These are phyloP conservation scores for Cheilosia vernalis DNA, from an alignment of 2,888 invertebrate genomes.

Conservation along the genomic window DNA sequence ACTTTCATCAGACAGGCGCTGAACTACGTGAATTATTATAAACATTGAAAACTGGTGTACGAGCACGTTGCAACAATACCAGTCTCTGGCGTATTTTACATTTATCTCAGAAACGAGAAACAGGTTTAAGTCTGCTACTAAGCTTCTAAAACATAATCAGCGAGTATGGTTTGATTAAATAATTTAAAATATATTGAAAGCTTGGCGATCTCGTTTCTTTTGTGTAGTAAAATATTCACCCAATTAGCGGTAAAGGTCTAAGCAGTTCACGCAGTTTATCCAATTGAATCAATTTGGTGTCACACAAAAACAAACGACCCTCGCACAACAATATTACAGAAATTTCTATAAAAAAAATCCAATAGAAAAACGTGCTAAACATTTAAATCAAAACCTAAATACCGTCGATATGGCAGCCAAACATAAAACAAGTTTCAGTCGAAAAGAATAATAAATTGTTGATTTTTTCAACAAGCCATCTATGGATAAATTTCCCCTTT, in stretches of 20 bases:
- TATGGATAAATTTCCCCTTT: not conserved
- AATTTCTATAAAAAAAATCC: not conserved
- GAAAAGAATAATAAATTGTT: not conserved
- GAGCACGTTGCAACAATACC: conserved; percentile 5
- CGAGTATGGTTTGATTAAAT: not conserved
- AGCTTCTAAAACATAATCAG: not conserved
- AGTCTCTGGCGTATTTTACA: not conserved
- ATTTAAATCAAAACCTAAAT: conserved; percentile 5
- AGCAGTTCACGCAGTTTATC: conserved; percentile 2
- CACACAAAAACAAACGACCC: not conserved
- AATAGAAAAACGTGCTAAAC: not conserved
- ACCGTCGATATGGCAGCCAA: not conserved
- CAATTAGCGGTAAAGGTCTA: not conserved
- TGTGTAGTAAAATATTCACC: not conserved
- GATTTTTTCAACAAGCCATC: not conserved
- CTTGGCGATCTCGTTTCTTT: not conserved
- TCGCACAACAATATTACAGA: not conserved
- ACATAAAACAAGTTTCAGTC: not conserved
- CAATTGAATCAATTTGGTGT: conserved; percentile 12
- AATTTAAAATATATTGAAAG: not conserved
- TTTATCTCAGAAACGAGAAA: not conserved
- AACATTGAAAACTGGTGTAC: not conserved
- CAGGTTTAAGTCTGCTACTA: not conserved
- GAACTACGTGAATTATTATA: not conserved
- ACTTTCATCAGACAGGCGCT: not conserved